Evolutionary conservation across 2,797 vertebrate species (phyloP).

Genomic region (Pseudochromis fuscus): DNA sequence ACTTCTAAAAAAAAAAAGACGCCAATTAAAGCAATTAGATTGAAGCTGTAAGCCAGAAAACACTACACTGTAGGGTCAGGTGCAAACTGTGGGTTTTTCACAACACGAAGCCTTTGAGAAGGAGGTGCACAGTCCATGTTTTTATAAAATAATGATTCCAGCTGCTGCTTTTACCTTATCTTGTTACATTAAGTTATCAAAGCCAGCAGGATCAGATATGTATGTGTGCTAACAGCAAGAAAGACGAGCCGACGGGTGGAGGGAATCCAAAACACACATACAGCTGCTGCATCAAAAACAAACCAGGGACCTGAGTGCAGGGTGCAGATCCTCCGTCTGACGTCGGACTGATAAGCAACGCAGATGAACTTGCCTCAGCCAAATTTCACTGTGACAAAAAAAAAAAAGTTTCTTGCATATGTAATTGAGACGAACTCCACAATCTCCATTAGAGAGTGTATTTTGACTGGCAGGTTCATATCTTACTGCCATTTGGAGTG

Average conservation of each 20-base stretch:
- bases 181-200: neutral
- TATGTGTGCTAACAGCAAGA: neutral
- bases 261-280: no score
- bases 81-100: neutral
- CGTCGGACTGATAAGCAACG: neutral
- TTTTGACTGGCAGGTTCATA: slow-evolving; percentile 21
- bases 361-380: neutral
- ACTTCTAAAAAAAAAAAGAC: no score
- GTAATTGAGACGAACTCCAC: neutral
- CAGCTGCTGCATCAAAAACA: no score
- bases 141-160: no score
- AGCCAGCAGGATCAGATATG: neutral
- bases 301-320: neutral
- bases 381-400: neutral
- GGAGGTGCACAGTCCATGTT: no score
- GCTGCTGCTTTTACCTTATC: neutral
- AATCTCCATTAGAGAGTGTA: slow-evolving; percentile 22
- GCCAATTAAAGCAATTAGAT: no score
- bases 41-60: no score
- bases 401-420: neutral
- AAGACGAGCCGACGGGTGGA: neutral
- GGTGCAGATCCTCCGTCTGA: neutral
- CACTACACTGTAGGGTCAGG: neutral
- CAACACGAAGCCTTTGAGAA: no score
- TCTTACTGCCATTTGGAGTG: neutral